Evolutionary conservation across 1,140 invertebrate species (phyloP).

Genomic region (Asobara japonica): DNA sequence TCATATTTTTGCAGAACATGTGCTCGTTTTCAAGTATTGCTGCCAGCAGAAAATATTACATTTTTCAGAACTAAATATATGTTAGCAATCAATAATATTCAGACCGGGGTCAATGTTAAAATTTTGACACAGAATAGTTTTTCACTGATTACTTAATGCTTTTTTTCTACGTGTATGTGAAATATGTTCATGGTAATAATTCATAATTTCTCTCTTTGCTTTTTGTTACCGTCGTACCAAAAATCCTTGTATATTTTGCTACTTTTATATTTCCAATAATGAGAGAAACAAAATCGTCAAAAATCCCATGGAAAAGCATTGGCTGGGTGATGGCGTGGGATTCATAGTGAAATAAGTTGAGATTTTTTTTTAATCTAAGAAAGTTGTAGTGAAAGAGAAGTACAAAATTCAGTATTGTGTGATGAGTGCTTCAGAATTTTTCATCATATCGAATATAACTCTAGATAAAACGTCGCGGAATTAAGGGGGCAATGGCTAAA

Average conservation of each 20-base stretch:
- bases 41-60: too few species aligned
- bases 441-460: background rate
- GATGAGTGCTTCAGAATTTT: background rate
- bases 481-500: too few species aligned
- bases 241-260: slow-evolving; percentile 38
- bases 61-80: too few species aligned
- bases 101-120: too few species aligned
- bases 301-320: background rate
- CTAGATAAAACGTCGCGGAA: background rate
- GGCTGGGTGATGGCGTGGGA: background rate
- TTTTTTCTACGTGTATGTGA: too few species aligned
- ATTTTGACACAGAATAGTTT: too few species aligned
- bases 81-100: too few species aligned
- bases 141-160: too few species aligned
- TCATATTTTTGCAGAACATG: too few species aligned
- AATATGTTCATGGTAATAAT: background rate
- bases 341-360: background rate
- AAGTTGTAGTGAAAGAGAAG: background rate
- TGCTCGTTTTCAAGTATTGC: too few species aligned
- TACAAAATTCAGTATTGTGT: background rate
- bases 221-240: slow-evolving; percentile 37
- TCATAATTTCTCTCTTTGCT: background rate
- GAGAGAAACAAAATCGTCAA: slow-evolving; percentile 18
- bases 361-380: background rate
- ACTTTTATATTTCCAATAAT: slow-evolving; percentile 38